These are phyloP conservation scores for Lordiphosa stackelbergi DNA, from an alignment of 1,140 invertebrate species.

Conservation along the genomic window DNA sequence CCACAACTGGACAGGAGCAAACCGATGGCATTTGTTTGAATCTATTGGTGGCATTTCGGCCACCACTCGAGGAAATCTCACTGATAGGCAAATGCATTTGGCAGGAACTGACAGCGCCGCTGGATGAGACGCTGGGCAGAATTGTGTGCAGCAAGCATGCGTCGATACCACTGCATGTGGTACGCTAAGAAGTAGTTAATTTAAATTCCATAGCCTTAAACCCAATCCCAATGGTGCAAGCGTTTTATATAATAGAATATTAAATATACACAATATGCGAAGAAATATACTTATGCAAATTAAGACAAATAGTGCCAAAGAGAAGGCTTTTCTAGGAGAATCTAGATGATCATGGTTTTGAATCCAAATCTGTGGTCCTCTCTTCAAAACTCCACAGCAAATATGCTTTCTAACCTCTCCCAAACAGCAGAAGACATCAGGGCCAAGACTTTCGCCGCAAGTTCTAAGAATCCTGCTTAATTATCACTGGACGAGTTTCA, in stretches of 20 bases:
- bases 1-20: conserved; percentile 53
- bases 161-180: conserved; percentile 88
- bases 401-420: too few relatives aligned
- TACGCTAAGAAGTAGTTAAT: conserved; percentile 80
- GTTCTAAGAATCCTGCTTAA: too few relatives aligned
- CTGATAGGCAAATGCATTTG: conserved; percentile 92
- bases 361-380: too few relatives aligned
- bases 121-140: conserved; percentile 84
- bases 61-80: conserved; percentile 89
- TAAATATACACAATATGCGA: too few relatives aligned
- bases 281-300: too few relatives aligned
- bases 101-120: conserved; percentile 85
- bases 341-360: too few relatives aligned
- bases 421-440: too few relatives aligned
- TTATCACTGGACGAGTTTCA: too few relatives aligned
- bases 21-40: conserved; percentile 90
- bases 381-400: too few relatives aligned
- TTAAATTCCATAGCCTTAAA: conserved; percentile 20
- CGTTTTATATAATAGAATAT: conserved; percentile 22
- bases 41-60: conserved; percentile 89
- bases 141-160: conserved; percentile 85
- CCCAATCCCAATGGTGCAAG: conserved; percentile 57
- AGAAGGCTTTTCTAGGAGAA: too few relatives aligned
- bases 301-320: too few relatives aligned
- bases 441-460: too few relatives aligned